Conservation (phyloP, 2,113 vertebrate species). For the Sinocyclocheilus rhinocerous region DNA sequence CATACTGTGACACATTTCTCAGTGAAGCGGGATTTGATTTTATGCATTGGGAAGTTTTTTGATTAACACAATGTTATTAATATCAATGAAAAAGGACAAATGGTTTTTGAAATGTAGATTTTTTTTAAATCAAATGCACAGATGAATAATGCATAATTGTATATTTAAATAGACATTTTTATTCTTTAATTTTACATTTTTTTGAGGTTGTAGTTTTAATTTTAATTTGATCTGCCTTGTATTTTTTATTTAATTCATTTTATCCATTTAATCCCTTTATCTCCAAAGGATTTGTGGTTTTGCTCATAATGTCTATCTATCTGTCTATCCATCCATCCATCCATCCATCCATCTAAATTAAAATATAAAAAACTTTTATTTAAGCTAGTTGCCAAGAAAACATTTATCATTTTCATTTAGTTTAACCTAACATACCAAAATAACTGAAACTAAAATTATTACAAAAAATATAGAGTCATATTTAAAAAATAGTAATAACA, state of each 20-base stretch:
- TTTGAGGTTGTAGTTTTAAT: neutral
- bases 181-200: neutral
- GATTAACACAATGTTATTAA: neutral
- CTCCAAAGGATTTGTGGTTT: too few species aligned
- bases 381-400: neutral
- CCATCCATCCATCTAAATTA: neutral
- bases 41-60: neutral
- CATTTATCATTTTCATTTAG: neutral
- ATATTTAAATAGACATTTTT: neutral
- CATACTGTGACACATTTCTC: too few species aligned
- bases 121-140: neutral
- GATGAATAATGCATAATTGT: neutral
- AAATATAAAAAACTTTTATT: neutral
- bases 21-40: neutral
- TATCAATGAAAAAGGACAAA: neutral
- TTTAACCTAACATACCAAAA: neutral
- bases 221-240: neutral
- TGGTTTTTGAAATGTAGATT: too few species aligned
- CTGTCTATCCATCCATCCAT: too few species aligned
- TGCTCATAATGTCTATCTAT: too few species aligned
- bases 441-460: too few species aligned
- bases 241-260: neutral
- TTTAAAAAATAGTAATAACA: too few species aligned
- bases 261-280: neutral
- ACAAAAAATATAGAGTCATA: too few species aligned